phyloP scores from a whole-genome alignment of 2,888 invertebrate genomes.

The Chromoteleia sp. region DNA sequence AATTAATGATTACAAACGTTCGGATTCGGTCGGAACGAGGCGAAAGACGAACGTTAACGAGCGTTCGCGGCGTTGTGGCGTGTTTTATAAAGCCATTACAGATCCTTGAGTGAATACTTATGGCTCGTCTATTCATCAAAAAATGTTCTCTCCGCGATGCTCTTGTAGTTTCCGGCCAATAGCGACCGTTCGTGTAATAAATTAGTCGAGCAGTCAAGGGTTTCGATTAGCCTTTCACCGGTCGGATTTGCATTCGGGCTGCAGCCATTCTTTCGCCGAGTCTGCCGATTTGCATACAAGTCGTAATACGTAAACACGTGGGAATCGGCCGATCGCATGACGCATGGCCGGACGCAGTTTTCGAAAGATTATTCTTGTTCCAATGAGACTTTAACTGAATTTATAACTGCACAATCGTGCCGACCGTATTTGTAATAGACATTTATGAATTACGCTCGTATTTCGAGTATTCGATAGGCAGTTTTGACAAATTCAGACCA shows the following conservation, averaged over 20 bases:
- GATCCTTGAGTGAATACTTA: conserved; percentile 78
- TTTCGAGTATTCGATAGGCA: neutral
- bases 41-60: conserved; percentile 72
- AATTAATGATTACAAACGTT: conserved; percentile 25
- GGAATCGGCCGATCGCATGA: conserved; percentile 66
- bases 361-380: conserved; percentile 59
- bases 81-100: conserved; percentile 82
- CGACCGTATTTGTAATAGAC: conserved; percentile 41
- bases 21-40: neutral
- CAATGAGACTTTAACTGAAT: conserved; percentile 55
- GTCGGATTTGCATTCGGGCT: conserved; percentile 69
- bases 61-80: conserved; percentile 72
- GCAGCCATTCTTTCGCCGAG: conserved; percentile 68
- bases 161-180: conserved; percentile 63
- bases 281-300: conserved; percentile 67
- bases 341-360: conserved; percentile 52
- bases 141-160: conserved; percentile 62
- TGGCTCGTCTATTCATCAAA: conserved; percentile 80
- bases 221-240: conserved; percentile 71
- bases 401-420: conserved; percentile 55
- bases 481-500: conserved; percentile 43
- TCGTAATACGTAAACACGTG: conserved; percentile 69
- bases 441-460: conserved; percentile 54
- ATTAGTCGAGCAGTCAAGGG: conserved; percentile 70
- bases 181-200: conserved; percentile 68